Evolutionary conservation across 2,797 vertebrate genomes (phyloP).

Genomic region (Cossypha caffra): DNA sequence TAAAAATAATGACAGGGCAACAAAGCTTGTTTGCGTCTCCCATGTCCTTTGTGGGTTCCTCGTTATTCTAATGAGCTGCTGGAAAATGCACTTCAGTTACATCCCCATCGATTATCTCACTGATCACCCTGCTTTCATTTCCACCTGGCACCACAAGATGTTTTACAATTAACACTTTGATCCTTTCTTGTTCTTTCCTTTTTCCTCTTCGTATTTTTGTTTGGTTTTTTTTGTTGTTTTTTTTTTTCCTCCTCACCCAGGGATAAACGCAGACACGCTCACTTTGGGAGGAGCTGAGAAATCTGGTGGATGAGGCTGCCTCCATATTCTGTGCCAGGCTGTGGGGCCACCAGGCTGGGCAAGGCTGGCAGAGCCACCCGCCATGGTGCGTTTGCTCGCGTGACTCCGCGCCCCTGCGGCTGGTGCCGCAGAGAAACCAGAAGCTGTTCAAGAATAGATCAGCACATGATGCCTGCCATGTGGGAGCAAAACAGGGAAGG

Average conservation of each 20-base stretch:
- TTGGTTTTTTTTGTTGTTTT: no score
- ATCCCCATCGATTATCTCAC: not conserved
- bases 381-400: not conserved
- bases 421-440: slow-evolving; percentile 9
- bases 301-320: not conserved
- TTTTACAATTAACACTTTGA: slow-evolving; percentile 45
- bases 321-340: not conserved
- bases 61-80: slow-evolving; percentile 38
- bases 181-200: not conserved
- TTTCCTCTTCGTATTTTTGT: not conserved
- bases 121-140: slow-evolving; percentile 51
- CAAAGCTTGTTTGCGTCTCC: slow-evolving; percentile 50
- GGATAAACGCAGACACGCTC: not conserved
- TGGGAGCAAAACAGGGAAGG: slow-evolving; percentile 6
- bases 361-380: not conserved
- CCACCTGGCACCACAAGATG: slow-evolving; percentile 4
- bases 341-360: not conserved
- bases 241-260: rapidly evolving
- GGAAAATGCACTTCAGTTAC: slow-evolving; percentile 31
- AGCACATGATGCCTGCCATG: not conserved
- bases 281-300: not conserved
- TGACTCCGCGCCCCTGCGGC: not conserved
- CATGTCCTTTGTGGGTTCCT: slow-evolving; percentile 4
- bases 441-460: slow-evolving; percentile 21
- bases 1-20: slow-evolving; percentile 54